Base-by-base conservation (phyloP, 2,797 vertebrate genomes). In the Cossypha heuglini region DNA sequence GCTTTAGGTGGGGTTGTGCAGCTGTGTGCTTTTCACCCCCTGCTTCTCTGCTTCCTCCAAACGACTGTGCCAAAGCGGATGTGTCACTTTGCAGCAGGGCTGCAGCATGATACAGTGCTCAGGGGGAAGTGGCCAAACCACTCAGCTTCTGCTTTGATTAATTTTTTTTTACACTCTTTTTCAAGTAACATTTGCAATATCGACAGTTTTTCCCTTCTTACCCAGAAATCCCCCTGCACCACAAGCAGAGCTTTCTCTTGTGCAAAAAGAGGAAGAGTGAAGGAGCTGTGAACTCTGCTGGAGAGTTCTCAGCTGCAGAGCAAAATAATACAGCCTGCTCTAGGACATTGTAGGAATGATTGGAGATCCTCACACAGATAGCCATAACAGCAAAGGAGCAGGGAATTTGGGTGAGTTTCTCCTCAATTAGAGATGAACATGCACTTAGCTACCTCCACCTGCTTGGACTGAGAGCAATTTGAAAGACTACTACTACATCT, bases 81-180 rank as follows among this genome's bases (percentile, higher is more conserved):
- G 54, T 91, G 78, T 88, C 91, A 57, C 68, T 91, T 91, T 79
- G 57, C 91, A 94, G 89, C 68, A 83, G 84, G 67, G 63, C 21
- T 87, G 84, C 78, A 73, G 81, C 67, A 77, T 5, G 16, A 76
- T 67, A 9, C 52, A 84, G 55, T 29, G 58, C 58, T 61, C 58
- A 62, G 82, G 33, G 33, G 90, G 94, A 94, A 94, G 93, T 82
- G 62, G 79, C 80, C 54, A 49, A 93, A 79, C 43, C 62, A 35
- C 73, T 94, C 78, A 58, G 72, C 64, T 95, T 94, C 96, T 97
- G 93, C 90, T 95, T 91, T 95, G 49, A 74, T 93, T 88, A 75
- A 4, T 25, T 15, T 31, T 49, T 48, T 51, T 85, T 83, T 73
- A 13, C 18, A 38, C 91, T 94, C 89, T 71, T 85, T 93, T 89